Conservation (phyloP, 92 coral and sea anemone species). For the Chrysogorgia sp. region DNA sequence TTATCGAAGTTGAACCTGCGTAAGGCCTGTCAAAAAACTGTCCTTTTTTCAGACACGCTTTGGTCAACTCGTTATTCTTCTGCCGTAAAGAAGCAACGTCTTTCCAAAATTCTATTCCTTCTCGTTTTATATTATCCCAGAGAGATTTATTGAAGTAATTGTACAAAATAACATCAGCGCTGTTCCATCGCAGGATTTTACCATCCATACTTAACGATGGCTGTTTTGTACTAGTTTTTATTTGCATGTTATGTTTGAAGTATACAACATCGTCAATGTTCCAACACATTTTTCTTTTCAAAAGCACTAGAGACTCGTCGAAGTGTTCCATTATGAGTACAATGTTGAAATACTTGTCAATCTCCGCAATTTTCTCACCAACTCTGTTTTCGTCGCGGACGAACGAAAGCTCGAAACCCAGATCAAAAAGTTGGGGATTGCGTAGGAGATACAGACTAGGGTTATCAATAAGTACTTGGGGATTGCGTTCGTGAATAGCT, state of each 20-base stretch:
- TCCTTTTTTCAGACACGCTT: slow-evolving; percentile 5
- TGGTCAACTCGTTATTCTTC: slow-evolving; percentile 1
- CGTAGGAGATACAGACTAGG: slow-evolving; percentile 59
- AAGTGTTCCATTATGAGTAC: slow-evolving; percentile 71
- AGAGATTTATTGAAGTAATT: slow-evolving; percentile 61
- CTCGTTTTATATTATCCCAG: slow-evolving; percentile 54
- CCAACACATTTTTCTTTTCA: slow-evolving; percentile 66
- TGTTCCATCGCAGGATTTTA: slow-evolving; percentile 53
- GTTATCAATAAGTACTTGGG: slow-evolving; percentile 19
- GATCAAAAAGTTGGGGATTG: slow-evolving; percentile 64
- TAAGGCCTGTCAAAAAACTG: slow-evolving; percentile 13
- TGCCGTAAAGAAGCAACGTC: slow-evolving; percentile 30
- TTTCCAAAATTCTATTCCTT: slow-evolving; percentile 48
- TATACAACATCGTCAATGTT: slow-evolving; percentile 59
- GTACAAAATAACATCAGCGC: slow-evolving; percentile 56
- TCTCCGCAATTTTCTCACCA: slow-evolving; percentile 20
- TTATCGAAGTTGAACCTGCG: slow-evolving; percentile 9
- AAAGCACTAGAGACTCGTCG: slow-evolving; percentile 66
- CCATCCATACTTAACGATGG: slow-evolving; percentile 5
- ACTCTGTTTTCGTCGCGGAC: slow-evolving; percentile 10
- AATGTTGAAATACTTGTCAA: slow-evolving; percentile 47
- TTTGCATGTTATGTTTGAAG: slow-evolving; percentile 57
- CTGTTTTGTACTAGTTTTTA: slow-evolving; percentile 1
- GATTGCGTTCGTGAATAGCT: slow-evolving; percentile 4
- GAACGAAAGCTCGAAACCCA: slow-evolving; percentile 49